These are phyloP conservation scores for Exaiptasia diaphana DNA, from an alignment of 64 coral and sea anemone genomes.

Conservation along the genomic window DNA sequence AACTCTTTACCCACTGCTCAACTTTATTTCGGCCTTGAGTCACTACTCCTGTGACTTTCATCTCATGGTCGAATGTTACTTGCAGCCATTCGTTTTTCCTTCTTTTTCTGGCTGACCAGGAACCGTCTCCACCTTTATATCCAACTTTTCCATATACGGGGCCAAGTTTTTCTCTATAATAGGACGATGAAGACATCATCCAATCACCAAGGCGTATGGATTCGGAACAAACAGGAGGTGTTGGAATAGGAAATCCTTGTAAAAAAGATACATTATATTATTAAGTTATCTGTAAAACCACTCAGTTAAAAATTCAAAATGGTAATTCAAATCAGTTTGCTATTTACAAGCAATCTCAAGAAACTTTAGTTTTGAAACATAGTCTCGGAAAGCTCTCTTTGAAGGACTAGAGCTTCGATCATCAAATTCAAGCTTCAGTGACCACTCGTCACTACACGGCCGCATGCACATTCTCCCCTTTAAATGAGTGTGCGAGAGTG, in stretches of 20 bases:
- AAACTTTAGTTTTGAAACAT: no score
- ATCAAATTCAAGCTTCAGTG: no score
- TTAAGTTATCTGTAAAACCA: no score
- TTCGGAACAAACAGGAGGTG: not conserved
- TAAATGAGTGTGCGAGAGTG: no score
- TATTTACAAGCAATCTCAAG: no score
- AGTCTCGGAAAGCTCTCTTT: no score
- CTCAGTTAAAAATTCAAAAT: no score
- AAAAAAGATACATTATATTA: no score
- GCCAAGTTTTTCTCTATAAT: not conserved
- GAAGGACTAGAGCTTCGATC: no score
- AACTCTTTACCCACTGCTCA: conserved; percentile 25
- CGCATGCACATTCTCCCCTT: no score
- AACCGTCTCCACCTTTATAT: not conserved
- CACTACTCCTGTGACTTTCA: conserved; percentile 9
- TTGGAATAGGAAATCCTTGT: not conserved
- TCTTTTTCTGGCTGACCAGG: conserved; percentile 12
- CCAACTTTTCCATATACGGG: conserved; percentile 25
- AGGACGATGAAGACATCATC: conserved; percentile 32
- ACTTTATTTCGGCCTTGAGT: not conserved
- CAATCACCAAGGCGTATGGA: conserved; percentile 6
- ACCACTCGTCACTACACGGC: no score
- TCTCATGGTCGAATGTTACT: conserved; percentile 15
- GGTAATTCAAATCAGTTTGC: no score
- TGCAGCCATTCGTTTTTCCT: conserved; percentile 23